Percentiles rank a stretch among this genome's conserved stretches.
These are phyloP conservation scores for Lomographa bimaculata DNA, from an alignment of 2,888 invertebrate genomes.

Conservation along the genomic window DNA sequence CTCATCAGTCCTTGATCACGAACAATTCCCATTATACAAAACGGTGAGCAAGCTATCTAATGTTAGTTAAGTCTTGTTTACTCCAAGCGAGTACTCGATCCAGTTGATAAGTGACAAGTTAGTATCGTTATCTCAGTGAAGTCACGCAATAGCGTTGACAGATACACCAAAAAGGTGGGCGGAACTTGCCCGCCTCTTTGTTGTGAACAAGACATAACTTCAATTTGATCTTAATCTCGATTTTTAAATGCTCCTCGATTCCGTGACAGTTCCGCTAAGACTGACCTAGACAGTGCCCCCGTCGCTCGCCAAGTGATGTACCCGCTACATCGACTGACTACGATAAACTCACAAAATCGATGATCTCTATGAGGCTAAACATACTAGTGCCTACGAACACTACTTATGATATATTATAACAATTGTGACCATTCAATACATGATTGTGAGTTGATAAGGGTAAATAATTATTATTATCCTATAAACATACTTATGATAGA, in stretches of 20 bases:
- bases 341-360: constrained; percentile 45
- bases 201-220: constrained; percentile 15
- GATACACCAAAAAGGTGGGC: too few species aligned
- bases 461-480: constrained; percentile 62
- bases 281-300: constrained; percentile 15
- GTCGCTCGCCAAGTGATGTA: constrained; percentile 49
- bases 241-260: constrained; percentile 12
- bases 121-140: constrained; percentile 1
- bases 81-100: constrained; percentile 3
- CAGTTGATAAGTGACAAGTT: not conserved
- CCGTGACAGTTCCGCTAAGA: constrained; percentile 14
- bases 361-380: constrained; percentile 62
- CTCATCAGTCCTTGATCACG: not conserved
- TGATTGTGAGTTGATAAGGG: constrained; percentile 80
- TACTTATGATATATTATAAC: constrained; percentile 78
- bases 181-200: not conserved
- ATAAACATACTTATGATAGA: constrained; percentile 57
- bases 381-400: constrained; percentile 79
- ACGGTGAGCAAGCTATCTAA: not conserved
- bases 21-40: constrained; percentile 3
- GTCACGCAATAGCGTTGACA: constrained; percentile 4
- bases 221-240: constrained; percentile 7
- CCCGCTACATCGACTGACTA: constrained; percentile 57
- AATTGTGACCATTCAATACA: constrained; percentile 73
- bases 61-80: constrained; percentile 8